These are phyloP conservation scores for Drosophila heteroneura DNA, from an alignment of 2,888 invertebrate genomes.

Conservation along the genomic window DNA sequence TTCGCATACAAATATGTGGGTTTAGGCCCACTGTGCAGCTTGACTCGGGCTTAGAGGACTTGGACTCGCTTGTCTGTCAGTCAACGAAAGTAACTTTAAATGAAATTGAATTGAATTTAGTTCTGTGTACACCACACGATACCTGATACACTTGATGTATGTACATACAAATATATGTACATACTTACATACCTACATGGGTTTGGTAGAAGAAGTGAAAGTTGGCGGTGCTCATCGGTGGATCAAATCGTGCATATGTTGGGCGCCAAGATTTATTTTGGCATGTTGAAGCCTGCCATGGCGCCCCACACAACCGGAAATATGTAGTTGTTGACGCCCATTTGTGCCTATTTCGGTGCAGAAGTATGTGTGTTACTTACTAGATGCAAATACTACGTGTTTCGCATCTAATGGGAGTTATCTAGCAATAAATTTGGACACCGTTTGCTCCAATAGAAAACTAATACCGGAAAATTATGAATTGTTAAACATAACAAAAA, in stretches of 20 bases:
- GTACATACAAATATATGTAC: not conserved
- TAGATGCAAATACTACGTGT: slow-evolving; percentile 20
- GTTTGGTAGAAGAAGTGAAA: slow-evolving; percentile 58
- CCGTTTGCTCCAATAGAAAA: not conserved
- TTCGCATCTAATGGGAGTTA: not conserved
- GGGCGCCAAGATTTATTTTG: slow-evolving; percentile 45
- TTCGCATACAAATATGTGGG: not conserved
- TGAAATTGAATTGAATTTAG: slow-evolving; percentile 82
- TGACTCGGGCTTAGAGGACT: slow-evolving; percentile 56
- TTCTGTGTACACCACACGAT: slow-evolving; percentile 78
- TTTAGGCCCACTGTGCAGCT: slow-evolving; percentile 43
- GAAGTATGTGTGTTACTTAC: slow-evolving; percentile 27
- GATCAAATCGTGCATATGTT: slow-evolving; percentile 36
- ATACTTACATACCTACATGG: slow-evolving; percentile 1
- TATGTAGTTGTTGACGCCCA: slow-evolving; percentile 81
- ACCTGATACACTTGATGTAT: slow-evolving; percentile 47
- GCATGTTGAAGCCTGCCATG: slow-evolving; percentile 69
- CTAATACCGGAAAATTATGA: not conserved
- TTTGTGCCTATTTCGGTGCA: slow-evolving; percentile 62
- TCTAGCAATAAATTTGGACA: not conserved
- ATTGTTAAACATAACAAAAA: not conserved
- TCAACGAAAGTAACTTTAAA: slow-evolving; percentile 80
- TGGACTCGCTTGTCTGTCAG: slow-evolving; percentile 75
- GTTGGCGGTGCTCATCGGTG: slow-evolving; percentile 46
- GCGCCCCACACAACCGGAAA: slow-evolving; percentile 75